Evolutionary conservation across 2,797 vertebrate genomes (phyloP).

Genomic region (Brachyalestes nurse): DNA sequence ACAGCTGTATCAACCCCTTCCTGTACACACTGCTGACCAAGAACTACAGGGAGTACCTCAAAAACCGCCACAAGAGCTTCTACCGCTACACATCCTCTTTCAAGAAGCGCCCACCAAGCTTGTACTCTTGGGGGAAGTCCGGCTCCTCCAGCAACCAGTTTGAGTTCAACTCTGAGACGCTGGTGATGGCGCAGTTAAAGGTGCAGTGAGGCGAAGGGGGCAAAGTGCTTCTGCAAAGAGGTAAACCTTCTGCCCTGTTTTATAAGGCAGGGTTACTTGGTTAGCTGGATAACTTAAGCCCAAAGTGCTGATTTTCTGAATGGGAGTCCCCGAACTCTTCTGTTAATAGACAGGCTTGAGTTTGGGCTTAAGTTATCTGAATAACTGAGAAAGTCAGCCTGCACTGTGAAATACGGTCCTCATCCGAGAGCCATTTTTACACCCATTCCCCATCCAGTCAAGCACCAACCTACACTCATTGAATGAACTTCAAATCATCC

Average conservation of each 20-base stretch:
- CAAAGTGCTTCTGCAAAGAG: neutral
- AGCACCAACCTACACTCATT: no score
- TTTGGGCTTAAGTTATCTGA: neutral
- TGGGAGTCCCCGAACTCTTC: neutral
- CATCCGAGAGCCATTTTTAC: no score
- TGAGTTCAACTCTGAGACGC: conserved; percentile 84
- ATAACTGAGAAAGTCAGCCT: neutral
- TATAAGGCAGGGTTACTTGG: neutral
- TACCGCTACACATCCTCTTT: conserved; percentile 91
- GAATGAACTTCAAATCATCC: no score
- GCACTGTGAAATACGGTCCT: no score
- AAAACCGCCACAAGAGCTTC: conserved; percentile 86
- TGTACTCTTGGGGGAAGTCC: conserved; percentile 88
- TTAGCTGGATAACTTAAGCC: neutral
- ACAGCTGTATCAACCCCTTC: conserved; percentile 88
- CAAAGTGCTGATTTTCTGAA: neutral
- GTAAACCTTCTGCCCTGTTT: neutral
- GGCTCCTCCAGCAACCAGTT: conserved; percentile 88
- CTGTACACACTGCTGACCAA: conserved; percentile 86
- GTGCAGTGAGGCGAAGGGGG: conserved; percentile 66
- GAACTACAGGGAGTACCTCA: conserved; percentile 86
- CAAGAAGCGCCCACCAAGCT: conserved; percentile 84
- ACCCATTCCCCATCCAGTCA: no score
- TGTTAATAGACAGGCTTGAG: neutral
- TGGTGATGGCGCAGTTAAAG: conserved; percentile 84